Base-by-base conservation (phyloP, 92 coral and sea anemone genomes). In the Chrysogorgia sp. region DNA sequence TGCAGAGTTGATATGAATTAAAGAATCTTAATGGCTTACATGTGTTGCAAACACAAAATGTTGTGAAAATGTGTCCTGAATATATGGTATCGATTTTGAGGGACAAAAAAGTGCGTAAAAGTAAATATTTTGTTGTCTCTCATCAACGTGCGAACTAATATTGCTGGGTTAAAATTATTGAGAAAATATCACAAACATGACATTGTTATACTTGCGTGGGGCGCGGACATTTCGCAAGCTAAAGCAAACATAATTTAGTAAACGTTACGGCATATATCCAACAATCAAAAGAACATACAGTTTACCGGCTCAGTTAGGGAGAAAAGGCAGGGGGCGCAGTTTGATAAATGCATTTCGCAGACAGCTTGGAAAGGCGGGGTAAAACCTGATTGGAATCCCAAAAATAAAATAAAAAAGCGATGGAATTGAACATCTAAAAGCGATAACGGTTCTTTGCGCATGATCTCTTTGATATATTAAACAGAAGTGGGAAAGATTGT, bases 251-350 rank as follows among this genome's bases (percentile, higher is more conserved):
- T 72, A 72, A 72, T 72, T 32, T 56, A 55, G 65, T 21, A 56
- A 72, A 65, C 49, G 52, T 72, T 56, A 47, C 53, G 17, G 53
- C 53, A 47, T 2, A 15, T 47, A 47, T 53, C 79, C 79, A 23
- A 72, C 79, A 53, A 52, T 72, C 79, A 56, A 72, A 72, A 72
- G 79, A 72, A 72, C 66, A 72, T 72, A 72, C 79, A 72, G 79
- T 72, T 72, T 72, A 72, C 79, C 79, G 79, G 79, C 79, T 29
- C 79, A 34, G 79, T 56, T 55, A 65, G 79, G 20, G 33, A 4
- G 17, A 56, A n/a, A 72, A 72, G 53, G 79, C 31, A 72, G 79
- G 79, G 79, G 79, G 79, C 65, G 55, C 65, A n/a, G 65, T 72
- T 72, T 53, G 79, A 72, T 72, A 72, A 72, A 52, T 72, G 63